Evolutionary conservation across 2,888 invertebrate genomes (phyloP), one percentile per base, ranked within the genome.

Genomic region (Aporophyla nigra): DNA sequence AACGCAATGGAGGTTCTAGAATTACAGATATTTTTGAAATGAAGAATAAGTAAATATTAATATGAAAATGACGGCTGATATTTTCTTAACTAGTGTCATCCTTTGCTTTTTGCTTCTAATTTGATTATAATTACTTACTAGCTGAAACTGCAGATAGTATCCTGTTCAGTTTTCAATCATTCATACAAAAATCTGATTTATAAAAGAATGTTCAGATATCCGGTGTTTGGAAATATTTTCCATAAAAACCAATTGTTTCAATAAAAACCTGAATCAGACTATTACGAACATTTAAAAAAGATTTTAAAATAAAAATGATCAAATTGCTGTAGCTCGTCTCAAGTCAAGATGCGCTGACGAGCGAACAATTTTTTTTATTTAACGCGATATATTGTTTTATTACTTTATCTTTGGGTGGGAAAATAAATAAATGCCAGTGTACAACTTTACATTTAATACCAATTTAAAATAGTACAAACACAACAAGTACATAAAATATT

Each of bases 371-470:
- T n/a, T n/a, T n/a, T n/a, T n/a, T n/a, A n/a, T n/a, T n/a, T n/a
- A n/a, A n/a, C n/a, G n/a, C n/a, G n/a, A n/a, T n/a, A n/a, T 5
- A n/a, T 12, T 12, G n/a, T n/a, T 56, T 56, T 19, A 24, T 58
- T 58, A 71, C 24, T 59, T 14, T 33, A 24, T 59, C 14, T 53
- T 61, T 12, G 19, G 24, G 6, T 54, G 19, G 19, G 12, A 14
- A n/a, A 75, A 76, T 58, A 43, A 40, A 58, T 51, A 75, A 40
- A 77, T 27, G 7, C 40, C 56, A 27, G n/a, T 21, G 24, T 27
- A 49, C 19, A 33, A 51, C 2, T 58, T 63, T 27, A 63, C 9
- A 75, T 58, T 65, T 75, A 63, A 51, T 75, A 77, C 21, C 49
- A 75, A 76, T 56, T 19, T 40, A 33, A 16, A 33, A 16, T 19